These are phyloP conservation scores for Pseudochaenichthys georgianus DNA, from an alignment of 2,797 vertebrate species.

Conservation along the genomic window DNA sequence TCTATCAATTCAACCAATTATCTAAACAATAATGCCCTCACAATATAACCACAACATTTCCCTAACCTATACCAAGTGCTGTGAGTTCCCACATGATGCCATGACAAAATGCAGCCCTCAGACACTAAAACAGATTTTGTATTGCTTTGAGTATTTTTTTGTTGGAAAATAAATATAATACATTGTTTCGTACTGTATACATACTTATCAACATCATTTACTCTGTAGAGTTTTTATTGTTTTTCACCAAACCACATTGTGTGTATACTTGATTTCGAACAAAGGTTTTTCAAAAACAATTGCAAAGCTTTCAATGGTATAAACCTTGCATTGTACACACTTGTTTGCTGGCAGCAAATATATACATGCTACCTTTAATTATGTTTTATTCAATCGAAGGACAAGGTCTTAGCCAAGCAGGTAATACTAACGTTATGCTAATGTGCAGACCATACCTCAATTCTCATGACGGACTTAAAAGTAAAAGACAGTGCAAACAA, in stretches of 20 bases:
- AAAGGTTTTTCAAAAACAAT: not conserved
- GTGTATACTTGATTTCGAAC: not conserved
- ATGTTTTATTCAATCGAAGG: not conserved
- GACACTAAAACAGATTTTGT: not conserved
- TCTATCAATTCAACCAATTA: not conserved
- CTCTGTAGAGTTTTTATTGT: not conserved
- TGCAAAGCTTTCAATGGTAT: not conserved
- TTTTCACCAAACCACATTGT: not conserved
- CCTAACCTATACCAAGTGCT: not conserved
- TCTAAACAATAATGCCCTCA: not conserved
- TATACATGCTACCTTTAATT: not conserved
- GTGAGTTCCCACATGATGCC: not conserved
- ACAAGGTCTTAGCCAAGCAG: not conserved
- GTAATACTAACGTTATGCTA: not conserved
- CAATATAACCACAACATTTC: constrained; percentile 1
- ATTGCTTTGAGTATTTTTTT: not conserved
- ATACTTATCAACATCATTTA: not conserved
- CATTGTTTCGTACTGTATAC: not conserved
- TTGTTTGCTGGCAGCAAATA: not conserved
- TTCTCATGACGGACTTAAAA: not conserved
- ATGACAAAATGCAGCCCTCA: not conserved
- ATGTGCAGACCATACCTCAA: not conserved
- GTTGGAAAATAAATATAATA: not conserved
- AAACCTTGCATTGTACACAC: not conserved
- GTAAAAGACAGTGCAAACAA: not conserved